These are phyloP conservation scores for Cathartes aura DNA, from an alignment of 2,113 vertebrate genomes.

Conservation along the genomic window DNA sequence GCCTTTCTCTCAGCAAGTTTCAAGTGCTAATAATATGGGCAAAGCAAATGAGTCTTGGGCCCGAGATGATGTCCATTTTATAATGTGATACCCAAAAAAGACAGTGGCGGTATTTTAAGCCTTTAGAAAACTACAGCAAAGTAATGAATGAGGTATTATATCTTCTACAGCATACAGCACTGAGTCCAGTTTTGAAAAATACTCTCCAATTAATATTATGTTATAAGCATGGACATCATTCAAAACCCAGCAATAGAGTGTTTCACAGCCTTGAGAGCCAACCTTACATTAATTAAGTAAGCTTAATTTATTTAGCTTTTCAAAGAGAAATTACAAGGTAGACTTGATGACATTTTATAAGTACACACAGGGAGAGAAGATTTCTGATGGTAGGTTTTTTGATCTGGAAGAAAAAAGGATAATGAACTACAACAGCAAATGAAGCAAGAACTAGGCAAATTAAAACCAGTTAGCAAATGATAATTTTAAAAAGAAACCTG, in stretches of 20 bases:
- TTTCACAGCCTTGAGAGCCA: not conserved
- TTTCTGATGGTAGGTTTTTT: not conserved
- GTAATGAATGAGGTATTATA: not conserved
- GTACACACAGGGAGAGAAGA: not conserved
- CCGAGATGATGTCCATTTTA: not conserved
- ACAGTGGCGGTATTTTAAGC: not conserved
- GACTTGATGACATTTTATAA: not conserved
- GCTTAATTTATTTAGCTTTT: not conserved
- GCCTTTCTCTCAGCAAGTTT: not conserved
- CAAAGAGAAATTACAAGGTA: not conserved
- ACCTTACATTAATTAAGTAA: not conserved
- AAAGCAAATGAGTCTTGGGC: rapidly evolving
- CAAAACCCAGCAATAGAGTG: not conserved
- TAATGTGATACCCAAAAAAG: not conserved
- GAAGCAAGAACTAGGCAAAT: not conserved
- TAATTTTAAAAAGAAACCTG: not conserved
- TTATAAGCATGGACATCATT: not conserved
- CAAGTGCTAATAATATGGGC: not conserved
- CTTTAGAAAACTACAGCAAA: not conserved
- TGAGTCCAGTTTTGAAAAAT: not conserved
- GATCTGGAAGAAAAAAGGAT: not conserved
- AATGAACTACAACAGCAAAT: not conserved
- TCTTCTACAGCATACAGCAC: not conserved
- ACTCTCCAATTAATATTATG: not conserved
- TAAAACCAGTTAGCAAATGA: not conserved